phyloP scores from a whole-genome alignment of 2,888 invertebrate genomes.

The Neocrepidodera transversa region DNA sequence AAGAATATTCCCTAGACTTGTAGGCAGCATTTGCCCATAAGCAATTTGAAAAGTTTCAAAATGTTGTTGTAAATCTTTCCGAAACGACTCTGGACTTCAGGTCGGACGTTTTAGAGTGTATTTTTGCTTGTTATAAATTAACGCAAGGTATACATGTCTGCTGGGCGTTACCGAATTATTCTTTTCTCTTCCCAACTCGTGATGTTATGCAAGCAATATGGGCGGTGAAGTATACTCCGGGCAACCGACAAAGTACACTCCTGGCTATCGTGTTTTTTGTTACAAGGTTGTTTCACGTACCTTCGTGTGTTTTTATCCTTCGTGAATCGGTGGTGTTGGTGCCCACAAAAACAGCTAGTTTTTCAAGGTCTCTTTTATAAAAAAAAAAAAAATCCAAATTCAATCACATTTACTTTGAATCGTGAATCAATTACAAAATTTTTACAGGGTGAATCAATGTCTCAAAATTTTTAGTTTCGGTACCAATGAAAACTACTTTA shows the following conservation, averaged over 20 bases:
- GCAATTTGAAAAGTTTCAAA: slow-evolving; percentile 57
- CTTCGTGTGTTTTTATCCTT: slow-evolving; percentile 22
- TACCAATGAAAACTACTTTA: no score
- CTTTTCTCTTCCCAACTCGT: slow-evolving; percentile 62
- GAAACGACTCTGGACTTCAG: slow-evolving; percentile 48
- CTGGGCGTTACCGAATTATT: slow-evolving; percentile 63
- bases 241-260: slow-evolving; percentile 37
- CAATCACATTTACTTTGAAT: no score
- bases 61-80: slow-evolving; percentile 48
- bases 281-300: slow-evolving; percentile 29
- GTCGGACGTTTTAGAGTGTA: slow-evolving; percentile 53
- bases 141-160: slow-evolving; percentile 61
- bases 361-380: slow-evolving; percentile 1
- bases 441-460: no score
- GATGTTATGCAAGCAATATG: slow-evolving; percentile 63
- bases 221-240: slow-evolving; percentile 60
- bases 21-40: slow-evolving; percentile 56
- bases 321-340: slow-evolving; percentile 19
- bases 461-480: no score
- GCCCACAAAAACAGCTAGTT: slow-evolving; percentile 3
- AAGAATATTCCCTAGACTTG: slow-evolving; percentile 45
- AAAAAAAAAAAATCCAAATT: no score
- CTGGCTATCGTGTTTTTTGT: slow-evolving; percentile 27
- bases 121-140: slow-evolving; percentile 60
- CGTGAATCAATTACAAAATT: no score